Evolutionary conservation across 2,797 vertebrate species (phyloP), one percentile per base, ranked within the genome.

Genomic region (Emydoidea blandingii): DNA sequence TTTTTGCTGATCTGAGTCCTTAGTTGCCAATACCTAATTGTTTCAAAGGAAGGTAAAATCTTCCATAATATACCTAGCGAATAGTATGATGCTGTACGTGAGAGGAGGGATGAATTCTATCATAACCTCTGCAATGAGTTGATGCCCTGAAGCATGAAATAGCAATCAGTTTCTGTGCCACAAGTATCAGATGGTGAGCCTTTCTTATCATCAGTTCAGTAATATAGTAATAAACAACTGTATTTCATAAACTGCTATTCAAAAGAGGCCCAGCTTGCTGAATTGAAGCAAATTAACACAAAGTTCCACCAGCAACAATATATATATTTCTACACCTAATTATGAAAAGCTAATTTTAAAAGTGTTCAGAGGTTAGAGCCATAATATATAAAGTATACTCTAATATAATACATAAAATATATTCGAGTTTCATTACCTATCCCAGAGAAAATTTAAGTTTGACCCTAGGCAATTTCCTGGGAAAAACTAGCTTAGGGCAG

Each of bases 191-290:
- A 57, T 81, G 19, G 11, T 84, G 68, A 87, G 83, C 81, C 76
- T 59, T 86, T 89, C 49, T 72, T 83, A 72, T 72, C 16, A 85
- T 5, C 92, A 82, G 88, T 93, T n/a, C 47, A 81, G 44, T n/a
- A 84, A 16, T 79, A 50, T 16, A 91, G 72, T 87, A 91, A 92
- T 34, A 94, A 74, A 57, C 9, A 82, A 57, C 59, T 86, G 14
- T 83, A 29, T 96, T 92, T 96, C 81, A 82, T 85, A 83, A 86
- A 91, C 49, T 90, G 92, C 11, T 41, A 27, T 93, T 97, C 79
- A 52, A 52, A 31, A 90, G 93, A 90, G 81, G 72, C 87, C 83
- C 54, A 0, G 31, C 72, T 68, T 95, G 52, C 79, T 95, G 68
- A 95, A 83, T 62, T 83, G 37, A 87, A 95, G 65, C 81, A 47